Conservation (phyloP, 1,140 invertebrate genomes). For the Micrasema longulum region DNA sequence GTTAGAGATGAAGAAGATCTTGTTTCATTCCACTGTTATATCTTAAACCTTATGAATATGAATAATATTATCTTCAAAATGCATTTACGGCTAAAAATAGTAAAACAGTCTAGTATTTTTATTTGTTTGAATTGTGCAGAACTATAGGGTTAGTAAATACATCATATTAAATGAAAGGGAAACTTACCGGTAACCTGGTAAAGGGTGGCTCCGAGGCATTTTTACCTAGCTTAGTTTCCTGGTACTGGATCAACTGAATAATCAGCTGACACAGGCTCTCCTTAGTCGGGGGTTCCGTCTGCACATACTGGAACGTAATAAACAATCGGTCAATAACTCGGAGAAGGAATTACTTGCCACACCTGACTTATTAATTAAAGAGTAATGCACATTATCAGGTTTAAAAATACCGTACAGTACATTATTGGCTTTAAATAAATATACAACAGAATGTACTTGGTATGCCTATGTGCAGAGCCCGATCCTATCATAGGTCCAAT, state of each 20-base stretch:
- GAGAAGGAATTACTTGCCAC: background rate
- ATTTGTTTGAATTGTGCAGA: background rate
- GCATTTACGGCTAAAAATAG: too few species aligned
- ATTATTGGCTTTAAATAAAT: too few species aligned
- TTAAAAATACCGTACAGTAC: background rate
- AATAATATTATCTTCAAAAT: too few species aligned
- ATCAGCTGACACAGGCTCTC: slow-evolving; percentile 88
- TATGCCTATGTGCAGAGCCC: too few species aligned
- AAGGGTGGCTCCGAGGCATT: slow-evolving; percentile 90
- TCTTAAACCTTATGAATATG: too few species aligned
- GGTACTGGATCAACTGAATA: slow-evolving; percentile 93
- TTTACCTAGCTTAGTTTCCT: slow-evolving; percentile 96
- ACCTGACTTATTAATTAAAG: too few species aligned
- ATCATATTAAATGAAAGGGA: too few species aligned
- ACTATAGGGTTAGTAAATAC: background rate
- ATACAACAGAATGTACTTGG: too few species aligned
- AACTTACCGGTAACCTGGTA: slow-evolving; percentile 85
- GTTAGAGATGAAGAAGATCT: too few species aligned
- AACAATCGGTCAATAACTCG: too few species aligned
- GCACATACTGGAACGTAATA: slow-evolving; percentile 62
- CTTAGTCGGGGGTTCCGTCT: slow-evolving; percentile 92
- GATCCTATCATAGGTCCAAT: too few species aligned
- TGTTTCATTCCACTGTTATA: too few species aligned
- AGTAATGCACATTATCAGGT: background rate
- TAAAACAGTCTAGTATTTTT: background rate